Conservation (phyloP, 2,797 vertebrate species). For the Spea hammondii region DNA sequence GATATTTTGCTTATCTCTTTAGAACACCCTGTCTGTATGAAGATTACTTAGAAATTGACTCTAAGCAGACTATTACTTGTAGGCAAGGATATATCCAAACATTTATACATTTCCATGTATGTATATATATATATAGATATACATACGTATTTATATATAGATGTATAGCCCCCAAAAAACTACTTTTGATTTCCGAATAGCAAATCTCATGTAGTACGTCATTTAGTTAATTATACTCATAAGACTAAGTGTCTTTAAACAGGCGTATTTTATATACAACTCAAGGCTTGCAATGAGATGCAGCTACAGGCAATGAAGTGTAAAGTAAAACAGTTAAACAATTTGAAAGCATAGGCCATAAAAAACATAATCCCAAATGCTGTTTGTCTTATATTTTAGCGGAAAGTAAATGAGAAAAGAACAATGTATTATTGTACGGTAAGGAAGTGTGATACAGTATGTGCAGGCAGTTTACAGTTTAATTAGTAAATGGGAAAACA, state of each 20-base stretch:
- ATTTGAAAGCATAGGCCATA: constrained; percentile 8
- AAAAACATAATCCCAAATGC: background rate
- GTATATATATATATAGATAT: background rate
- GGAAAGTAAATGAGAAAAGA: background rate
- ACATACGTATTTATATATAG: background rate
- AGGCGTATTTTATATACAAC: constrained; percentile 36
- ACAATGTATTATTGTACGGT: background rate
- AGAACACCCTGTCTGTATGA: constrained; percentile 41
- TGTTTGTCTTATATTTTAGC: background rate
- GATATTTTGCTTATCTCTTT: constrained; percentile 39
- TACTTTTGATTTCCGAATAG: background rate
- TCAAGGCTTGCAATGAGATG: constrained; percentile 25
- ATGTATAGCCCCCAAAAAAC: background rate
- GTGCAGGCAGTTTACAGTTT: background rate
- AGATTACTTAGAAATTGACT: constrained; percentile 36
- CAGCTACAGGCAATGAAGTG: constrained; percentile 31
- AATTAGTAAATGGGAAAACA: background rate
- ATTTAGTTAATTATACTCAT: constrained; percentile 39
- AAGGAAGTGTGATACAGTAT: background rate
- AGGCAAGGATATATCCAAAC: background rate
- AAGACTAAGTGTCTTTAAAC: constrained; percentile 7
- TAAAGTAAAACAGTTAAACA: constrained; percentile 36
- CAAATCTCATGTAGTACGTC: constrained; percentile 18
- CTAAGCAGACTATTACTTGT: constrained; percentile 17
- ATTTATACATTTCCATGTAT: background rate